Conservation (phyloP, 2,888 invertebrate species). For the Hyposoter dolosus region DNA sequence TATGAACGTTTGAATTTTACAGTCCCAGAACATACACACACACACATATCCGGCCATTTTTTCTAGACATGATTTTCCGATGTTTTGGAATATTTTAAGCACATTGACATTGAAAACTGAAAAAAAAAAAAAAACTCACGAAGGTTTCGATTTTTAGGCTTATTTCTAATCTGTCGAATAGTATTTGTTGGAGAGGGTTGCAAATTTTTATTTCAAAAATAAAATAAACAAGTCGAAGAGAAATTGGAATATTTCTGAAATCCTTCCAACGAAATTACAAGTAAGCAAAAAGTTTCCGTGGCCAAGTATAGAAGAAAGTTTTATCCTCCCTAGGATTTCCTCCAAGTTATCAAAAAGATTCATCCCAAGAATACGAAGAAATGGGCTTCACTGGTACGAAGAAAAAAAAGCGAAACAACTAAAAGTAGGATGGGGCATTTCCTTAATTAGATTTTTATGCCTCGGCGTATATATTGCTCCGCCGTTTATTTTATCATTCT, state of each 20-base stretch:
- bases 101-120: too few relatives aligned
- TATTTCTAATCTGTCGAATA: not conserved
- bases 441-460: conserved; percentile 83
- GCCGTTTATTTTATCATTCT: conserved; percentile 30
- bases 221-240: not conserved
- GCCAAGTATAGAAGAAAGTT: conserved; percentile 8
- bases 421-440: conserved; percentile 76
- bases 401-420: conserved; percentile 52
- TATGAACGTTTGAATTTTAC: too few relatives aligned
- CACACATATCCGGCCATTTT: too few relatives aligned
- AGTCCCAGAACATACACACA: too few relatives aligned
- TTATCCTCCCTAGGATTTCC: conserved; percentile 2
- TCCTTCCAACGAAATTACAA: not conserved
- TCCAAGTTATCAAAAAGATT: conserved; percentile 35
- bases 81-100: too few relatives aligned
- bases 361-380: conserved; percentile 7
- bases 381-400: conserved; percentile 17
- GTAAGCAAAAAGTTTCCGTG: not conserved
- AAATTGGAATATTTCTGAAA: not conserved
- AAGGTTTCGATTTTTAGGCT: not conserved
- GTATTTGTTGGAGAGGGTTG: not conserved
- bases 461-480: conserved; percentile 75
- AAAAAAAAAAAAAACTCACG: not conserved
- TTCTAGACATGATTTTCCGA: too few relatives aligned
- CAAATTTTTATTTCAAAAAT: not conserved